Evolutionary conservation across 2,797 vertebrate genomes (phyloP), one percentile per base, ranked within the genome.

Genomic region (Limnodromus scolopaceus): DNA sequence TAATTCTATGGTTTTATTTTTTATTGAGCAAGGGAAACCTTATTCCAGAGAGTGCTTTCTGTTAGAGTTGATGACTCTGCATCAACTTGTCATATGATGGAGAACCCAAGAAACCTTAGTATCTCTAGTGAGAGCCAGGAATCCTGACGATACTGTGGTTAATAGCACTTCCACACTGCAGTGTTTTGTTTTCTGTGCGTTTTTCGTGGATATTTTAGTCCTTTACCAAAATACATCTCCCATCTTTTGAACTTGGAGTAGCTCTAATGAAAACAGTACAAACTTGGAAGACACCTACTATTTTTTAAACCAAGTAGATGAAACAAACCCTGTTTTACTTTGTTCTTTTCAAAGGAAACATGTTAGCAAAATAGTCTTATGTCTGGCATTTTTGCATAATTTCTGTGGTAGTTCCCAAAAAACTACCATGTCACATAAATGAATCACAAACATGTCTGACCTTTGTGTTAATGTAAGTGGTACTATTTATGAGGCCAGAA

Each of bases 401-500:
- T 85, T 61, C 58, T 90, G 65, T 45, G 55, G 48, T 70, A 55
- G 57, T 49, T 93, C 36, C 74, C 45, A 79, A 79, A 77, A 86
- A 82, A 32, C n/a, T 90, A 46, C 25, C 27, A 39, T 13, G 13
- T 70, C 89, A 58, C 63, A 68, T 72, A 70, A 89, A 72, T 77
- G 55, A 91, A 76, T 94, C 83, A 95, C 66, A 91, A 90, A 84
- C 38, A 34, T 49, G 39, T 69, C 91, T 92, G 74, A 89, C 74
- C 64, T 90, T 68, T 89, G 64, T 89, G 79, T 92, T 77, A 80
- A 87, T 64, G 14, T 64, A 87, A 95, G n/a, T 68, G 80, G 66
- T 80, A 36, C 34, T 95, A 16, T 84, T 95, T 95, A 71, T 84
- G 61, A 57, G 34, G 68, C 83, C 58, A 83, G 80, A 91, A 66